A percentile compares a stretch with the other conserved stretches of the same genome.
phyloP scores from a whole-genome alignment of 2,888 invertebrate genomes.

The Aricia artaxerxes region DNA sequence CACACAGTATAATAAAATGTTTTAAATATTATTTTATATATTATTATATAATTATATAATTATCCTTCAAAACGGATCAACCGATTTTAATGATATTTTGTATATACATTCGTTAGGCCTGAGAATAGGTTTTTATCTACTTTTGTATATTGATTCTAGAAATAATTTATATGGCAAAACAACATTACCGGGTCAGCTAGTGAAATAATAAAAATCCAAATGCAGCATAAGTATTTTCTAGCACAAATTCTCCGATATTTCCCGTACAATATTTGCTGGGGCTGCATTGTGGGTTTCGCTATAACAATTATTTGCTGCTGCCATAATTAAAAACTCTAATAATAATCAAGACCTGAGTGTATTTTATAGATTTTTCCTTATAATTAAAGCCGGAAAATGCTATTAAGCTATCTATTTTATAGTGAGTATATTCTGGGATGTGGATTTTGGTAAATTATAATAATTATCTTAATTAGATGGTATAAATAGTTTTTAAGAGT shows the following conservation, averaged over 20 bases:
- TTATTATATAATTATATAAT: too few species aligned
- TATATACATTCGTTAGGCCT: too few species aligned
- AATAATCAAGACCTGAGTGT: background rate
- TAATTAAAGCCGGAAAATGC: background rate
- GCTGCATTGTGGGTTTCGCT: background rate
- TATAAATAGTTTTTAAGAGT: too few species aligned
- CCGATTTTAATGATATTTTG: too few species aligned
- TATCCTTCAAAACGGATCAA: too few species aligned
- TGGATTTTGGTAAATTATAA: background rate
- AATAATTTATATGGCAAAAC: too few species aligned
- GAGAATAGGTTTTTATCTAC: too few species aligned
- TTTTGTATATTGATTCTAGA: too few species aligned
- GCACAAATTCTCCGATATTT: background rate
- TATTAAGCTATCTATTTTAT: background rate
- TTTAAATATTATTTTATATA: too few species aligned
- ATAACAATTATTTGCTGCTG: background rate
- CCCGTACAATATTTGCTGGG: background rate
- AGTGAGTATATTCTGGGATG: background rate
- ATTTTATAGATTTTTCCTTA: slow-evolving; percentile 6
- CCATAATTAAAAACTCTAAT: slow-evolving; percentile 5
- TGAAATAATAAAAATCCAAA: background rate
- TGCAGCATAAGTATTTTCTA: background rate
- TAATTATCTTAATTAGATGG: background rate
- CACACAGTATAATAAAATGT: too few species aligned
- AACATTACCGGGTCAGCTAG: background rate